Evolutionary conservation across 1,140 invertebrate species (phyloP).

Genomic region (Potamilus streckersoni): DNA sequence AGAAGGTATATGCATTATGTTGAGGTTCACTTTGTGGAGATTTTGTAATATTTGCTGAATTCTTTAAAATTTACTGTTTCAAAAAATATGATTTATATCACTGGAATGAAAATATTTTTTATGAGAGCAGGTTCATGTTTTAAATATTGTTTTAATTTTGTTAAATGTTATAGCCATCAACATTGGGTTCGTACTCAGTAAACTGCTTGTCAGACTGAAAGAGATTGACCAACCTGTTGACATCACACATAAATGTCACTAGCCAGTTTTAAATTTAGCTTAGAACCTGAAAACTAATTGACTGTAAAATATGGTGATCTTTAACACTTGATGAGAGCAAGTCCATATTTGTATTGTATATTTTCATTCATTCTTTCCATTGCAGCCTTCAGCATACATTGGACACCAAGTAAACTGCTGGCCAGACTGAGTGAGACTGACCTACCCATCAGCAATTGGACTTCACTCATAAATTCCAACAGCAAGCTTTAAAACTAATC

Average conservation of each 20-base stretch:
- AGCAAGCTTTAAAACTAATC: slow-evolving; percentile 35
- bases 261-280: too few relatives aligned
- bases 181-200: neutral
- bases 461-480: slow-evolving; percentile 1
- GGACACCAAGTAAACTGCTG: slow-evolving; percentile 55
- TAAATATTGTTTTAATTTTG: neutral
- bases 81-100: slow-evolving; percentile 1
- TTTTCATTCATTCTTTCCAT: slow-evolving; percentile 4
- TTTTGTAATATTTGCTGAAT: too few relatives aligned
- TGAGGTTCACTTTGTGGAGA: too few relatives aligned
- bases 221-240: neutral
- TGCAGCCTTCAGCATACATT: slow-evolving; percentile 52
- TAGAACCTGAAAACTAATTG: too few relatives aligned
- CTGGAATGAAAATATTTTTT: neutral
- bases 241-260: too few relatives aligned
- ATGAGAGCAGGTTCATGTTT: neutral
- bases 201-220: too few relatives aligned
- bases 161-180: neutral
- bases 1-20: too few relatives aligned
- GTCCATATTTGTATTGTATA: too few relatives aligned
- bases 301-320: too few relatives aligned
- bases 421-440: slow-evolving; percentile 42
- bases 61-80: too few relatives aligned
- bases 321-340: too few relatives aligned
- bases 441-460: slow-evolving; percentile 55